Base-by-base conservation (phyloP, 1,140 invertebrate species). In the Pentalonia nigronervosa region DNA sequence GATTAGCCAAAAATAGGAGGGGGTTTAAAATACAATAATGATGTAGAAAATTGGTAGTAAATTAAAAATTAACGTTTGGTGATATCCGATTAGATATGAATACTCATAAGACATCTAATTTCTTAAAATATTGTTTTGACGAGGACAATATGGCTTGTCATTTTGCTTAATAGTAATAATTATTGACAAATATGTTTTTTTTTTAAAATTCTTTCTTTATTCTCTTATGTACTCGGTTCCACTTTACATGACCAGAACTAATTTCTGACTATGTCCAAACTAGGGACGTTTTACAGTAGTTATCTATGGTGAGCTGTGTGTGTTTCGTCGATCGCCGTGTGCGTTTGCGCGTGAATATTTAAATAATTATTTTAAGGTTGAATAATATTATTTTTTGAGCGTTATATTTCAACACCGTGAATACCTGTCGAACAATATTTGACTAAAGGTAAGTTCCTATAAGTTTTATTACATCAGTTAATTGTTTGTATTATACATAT, bases 261-360 rank as follows among this genome's bases (percentile, higher is more conserved):
- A 92, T 92, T 91, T 47, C 45, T 34, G 41, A 92, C 30, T 3
- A 83, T 83, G 91, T 81, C 91, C 91, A 92, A 92, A 92, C 91
- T 92, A 92, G 91, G 91, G 91, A 92, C 90, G 90, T 76, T 76
- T 48, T 92, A 92, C 91, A 92, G 91, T 45, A 92, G 91, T 83
- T 50, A 81, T 83, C 45, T 34, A 36, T 83, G 91, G 47, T 92
- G 91, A 81, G 21, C 45, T 92, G 91, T 83, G 45, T 45, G 48
- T 34, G 88, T 89, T 89, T 48, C 91, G 91, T 83, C 91, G 67
- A 23, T 45, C 76, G 23, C 47, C 45, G 56, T n/a, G 56, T 45
- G 56, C 90, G 67, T 83, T 34, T 50, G 17, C 20, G 76, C 36
- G 67, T 23, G 50, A 91, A 25, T 87, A 25, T 25, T 25, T 25